Evolutionary conservation across 2,888 invertebrate genomes (phyloP), one percentile per base, ranked within the genome.

Genomic region (Drosophila niveifrons): DNA sequence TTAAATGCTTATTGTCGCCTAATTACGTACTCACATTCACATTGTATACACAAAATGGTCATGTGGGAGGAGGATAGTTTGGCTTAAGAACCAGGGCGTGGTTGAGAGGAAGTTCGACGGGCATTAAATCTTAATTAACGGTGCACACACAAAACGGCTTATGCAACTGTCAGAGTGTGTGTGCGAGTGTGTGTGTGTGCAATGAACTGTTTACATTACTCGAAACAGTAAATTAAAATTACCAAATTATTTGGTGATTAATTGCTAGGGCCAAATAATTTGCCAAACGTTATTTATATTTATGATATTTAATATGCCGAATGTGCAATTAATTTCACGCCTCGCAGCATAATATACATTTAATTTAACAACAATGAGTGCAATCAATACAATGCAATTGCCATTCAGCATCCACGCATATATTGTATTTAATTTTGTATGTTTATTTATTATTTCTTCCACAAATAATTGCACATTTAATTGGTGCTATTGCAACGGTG

Each of bases 1-100:
- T 88, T 88, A 88, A 85, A 88, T 88, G 86, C 88, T 83, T 89
- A 89, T 85, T 88, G 89, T 82, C 88, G 88, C 89, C 88, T 89
- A 85, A 89, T 89, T 90, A 80, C 80, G 67, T 70, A 80, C 78
- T 78, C 81, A 73, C 44, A 50, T 47, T 56, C 44, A 63, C 47
- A 47, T 6, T 6, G 29, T 31, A 64, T 29, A 31, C 15, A 15
- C 31, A 44, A 67, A 80, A 73, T 71, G 66, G 65, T 23, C 57
- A 67, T 64, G 59, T 59, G 62, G 52, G 65, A 29, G 34, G 34
- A 56, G 69, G 0, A 6, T 23, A 6, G 6, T 23, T 34, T 51
- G 44, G 56, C 41, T 55, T 39, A 56, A 63, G 64, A 50, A 39
- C 1, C 46, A 3, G 50, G 78, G 71, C 65, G 76, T 57, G 57